Percentiles rank a stretch among this genome's conserved stretches.
Evolutionary conservation across 2,888 invertebrate genomes (phyloP).

Genomic region (Ochlodes sylvanus): DNA sequence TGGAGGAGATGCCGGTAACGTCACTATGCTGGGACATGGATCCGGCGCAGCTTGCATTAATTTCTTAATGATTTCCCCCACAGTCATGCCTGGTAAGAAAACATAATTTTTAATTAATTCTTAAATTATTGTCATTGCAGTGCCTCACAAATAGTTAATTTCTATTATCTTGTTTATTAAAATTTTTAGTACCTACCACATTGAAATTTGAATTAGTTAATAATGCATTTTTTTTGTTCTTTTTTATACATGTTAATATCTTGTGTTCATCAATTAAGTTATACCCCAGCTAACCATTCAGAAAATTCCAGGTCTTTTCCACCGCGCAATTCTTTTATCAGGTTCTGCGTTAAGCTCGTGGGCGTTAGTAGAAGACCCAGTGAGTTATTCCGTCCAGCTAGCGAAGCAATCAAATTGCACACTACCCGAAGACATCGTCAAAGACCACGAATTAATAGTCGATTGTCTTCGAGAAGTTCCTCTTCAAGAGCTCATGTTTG

Average conservation of each 20-base stretch:
- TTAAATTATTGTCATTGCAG: background rate
- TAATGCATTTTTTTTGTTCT: no score
- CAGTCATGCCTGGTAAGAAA: constrained; percentile 89
- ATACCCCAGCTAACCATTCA: background rate
- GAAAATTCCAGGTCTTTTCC: constrained; percentile 90
- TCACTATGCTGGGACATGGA: constrained; percentile 98
- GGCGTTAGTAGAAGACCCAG: constrained; percentile 95
- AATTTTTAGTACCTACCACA: no score
- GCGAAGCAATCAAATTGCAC: constrained; percentile 93
- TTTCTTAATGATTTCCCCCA: constrained; percentile 98
- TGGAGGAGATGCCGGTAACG: constrained; percentile 96
- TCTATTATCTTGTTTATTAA: no score
- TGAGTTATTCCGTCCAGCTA: constrained; percentile 92
- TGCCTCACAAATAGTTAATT: no score
- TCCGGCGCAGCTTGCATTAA: constrained; percentile 99
- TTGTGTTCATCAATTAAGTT: no score
- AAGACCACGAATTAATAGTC: constrained; percentile 93
- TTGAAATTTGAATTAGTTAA: no score
- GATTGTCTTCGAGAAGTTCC: constrained; percentile 92
- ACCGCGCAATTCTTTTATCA: constrained; percentile 93
- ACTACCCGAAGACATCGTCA: constrained; percentile 91
- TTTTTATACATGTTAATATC: no score
- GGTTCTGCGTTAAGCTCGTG: constrained; percentile 95
- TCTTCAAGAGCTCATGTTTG: constrained; percentile 89
- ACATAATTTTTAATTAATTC: background rate